phyloP scores from a whole-genome alignment of 2,797 vertebrate species.

The Agapornis canus region DNA sequence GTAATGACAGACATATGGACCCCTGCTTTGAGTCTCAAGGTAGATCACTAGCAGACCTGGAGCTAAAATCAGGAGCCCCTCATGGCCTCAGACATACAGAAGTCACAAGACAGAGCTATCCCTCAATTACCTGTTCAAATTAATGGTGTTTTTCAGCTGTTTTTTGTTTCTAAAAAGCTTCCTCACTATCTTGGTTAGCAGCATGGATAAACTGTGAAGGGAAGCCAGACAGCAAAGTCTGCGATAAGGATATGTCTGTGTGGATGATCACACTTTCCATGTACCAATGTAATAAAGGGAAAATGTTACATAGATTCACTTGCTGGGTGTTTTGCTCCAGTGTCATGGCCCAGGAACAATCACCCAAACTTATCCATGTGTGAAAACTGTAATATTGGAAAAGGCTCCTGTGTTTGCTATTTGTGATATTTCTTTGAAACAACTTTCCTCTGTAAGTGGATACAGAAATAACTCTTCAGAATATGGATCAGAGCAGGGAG shows the following conservation, averaged over 20 bases:
- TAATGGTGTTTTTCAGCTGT: neutral
- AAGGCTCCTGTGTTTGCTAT: slow-evolving; percentile 5
- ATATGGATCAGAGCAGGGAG: neutral
- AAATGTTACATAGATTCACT: neutral
- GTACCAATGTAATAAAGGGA: slow-evolving; percentile 10
- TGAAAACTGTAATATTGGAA: slow-evolving; percentile 40
- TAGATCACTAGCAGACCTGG: neutral
- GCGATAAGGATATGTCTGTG: neutral
- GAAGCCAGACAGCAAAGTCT: neutral
- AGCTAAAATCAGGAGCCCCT: neutral
- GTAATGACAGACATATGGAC: neutral
- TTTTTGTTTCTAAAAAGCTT: neutral
- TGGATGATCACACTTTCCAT: neutral
- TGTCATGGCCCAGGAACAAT: slow-evolving; percentile 28
- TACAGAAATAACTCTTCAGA: slow-evolving; percentile 42
- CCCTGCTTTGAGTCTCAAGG: neutral
- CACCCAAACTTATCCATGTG: slow-evolving; percentile 16
- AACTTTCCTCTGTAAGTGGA: slow-evolving; percentile 8
- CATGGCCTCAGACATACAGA: neutral
- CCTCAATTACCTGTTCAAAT: neutral
- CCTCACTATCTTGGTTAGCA: neutral
- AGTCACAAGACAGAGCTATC: neutral
- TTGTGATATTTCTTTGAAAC: slow-evolving; percentile 36
- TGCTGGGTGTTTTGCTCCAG: slow-evolving; percentile 5
- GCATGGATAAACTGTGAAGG: neutral